Evolutionary conservation across 1,140 invertebrate genomes (phyloP).

Genomic region (Pomacea maculata): DNA sequence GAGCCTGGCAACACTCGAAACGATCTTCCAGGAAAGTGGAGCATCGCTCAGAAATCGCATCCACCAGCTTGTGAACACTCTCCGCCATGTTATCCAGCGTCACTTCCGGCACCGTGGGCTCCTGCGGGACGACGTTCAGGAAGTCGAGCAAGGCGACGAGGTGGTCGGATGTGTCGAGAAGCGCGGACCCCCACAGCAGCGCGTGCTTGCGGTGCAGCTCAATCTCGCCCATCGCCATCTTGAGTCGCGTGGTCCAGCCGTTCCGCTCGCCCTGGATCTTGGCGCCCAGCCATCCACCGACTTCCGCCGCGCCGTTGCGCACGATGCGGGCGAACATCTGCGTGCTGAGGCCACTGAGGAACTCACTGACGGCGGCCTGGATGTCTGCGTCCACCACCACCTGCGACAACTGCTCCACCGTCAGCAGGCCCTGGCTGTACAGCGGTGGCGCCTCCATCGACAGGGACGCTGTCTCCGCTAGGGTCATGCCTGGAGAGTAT

Average conservation of each 20-base stretch:
- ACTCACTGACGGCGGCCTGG: slow-evolving; percentile 31
- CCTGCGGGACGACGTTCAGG: slow-evolving; percentile 14
- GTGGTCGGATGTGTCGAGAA: slow-evolving; percentile 32
- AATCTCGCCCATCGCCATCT: slow-evolving; percentile 46
- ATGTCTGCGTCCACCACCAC: slow-evolving; percentile 40
- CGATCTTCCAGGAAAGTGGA: slow-evolving; percentile 36
- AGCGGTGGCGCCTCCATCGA: neutral
- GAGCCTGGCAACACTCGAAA: slow-evolving; percentile 32
- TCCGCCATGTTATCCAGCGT: slow-evolving; percentile 16
- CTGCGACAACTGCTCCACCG: slow-evolving; percentile 29
- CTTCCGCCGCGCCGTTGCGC: slow-evolving; percentile 19
- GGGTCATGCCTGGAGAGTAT: neutral
- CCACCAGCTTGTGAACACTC: slow-evolving; percentile 23
- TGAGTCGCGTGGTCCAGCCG: slow-evolving; percentile 42
- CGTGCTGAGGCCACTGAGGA: slow-evolving; percentile 25
- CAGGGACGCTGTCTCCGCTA: neutral
- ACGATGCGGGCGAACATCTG: slow-evolving; percentile 21
- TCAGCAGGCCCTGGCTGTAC: slow-evolving; percentile 22
- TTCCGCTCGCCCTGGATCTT: slow-evolving; percentile 43
- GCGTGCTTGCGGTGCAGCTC: slow-evolving; percentile 37
- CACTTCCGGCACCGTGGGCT: no score
- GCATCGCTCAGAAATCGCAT: slow-evolving; percentile 32
- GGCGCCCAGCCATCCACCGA: slow-evolving; percentile 35
- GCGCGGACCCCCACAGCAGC: slow-evolving; percentile 24
- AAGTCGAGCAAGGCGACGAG: slow-evolving; percentile 32